Conservation (phyloP, 2,888 invertebrate species). For the Agrochola lota region DNA sequence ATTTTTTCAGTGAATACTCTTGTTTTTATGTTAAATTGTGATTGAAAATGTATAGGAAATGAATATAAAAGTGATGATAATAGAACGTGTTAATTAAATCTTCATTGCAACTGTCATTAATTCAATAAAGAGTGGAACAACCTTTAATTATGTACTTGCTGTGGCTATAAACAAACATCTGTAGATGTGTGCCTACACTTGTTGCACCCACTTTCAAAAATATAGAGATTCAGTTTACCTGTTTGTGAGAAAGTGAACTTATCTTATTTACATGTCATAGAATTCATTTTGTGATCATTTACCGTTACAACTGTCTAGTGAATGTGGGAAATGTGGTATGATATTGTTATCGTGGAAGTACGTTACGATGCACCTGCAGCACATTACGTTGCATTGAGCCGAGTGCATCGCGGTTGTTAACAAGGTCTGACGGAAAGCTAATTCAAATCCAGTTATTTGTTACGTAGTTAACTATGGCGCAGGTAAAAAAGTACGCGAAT, state of each 20-base stretch:
- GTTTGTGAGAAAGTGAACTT: conserved; percentile 85
- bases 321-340: conserved; percentile 82
- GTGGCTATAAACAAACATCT: conserved; percentile 79
- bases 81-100: conserved; percentile 30
- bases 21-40: conserved; percentile 31
- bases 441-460: conserved; percentile 79
- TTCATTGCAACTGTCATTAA: conserved; percentile 57
- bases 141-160: conserved; percentile 65
- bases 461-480: conserved; percentile 76
- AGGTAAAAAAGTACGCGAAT: conserved; percentile 79
- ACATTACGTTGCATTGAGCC: conserved; percentile 77
- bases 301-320: conserved; percentile 82
- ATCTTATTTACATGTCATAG: conserved; percentile 76
- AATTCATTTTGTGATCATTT: conserved; percentile 79
- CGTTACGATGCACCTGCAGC: conserved; percentile 88
- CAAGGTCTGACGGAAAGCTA: conserved; percentile 74
- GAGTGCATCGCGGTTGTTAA: conserved; percentile 77
- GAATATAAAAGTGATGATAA: not conserved
- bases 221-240: conserved; percentile 77
- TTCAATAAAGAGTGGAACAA: conserved; percentile 71
- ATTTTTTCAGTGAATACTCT: conserved; percentile 36
- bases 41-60: conserved; percentile 11
- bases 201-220: conserved; percentile 87
- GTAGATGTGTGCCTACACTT: conserved; percentile 78
- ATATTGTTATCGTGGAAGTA: conserved; percentile 78